A percentile compares a stretch with the other conserved stretches of the same genome.
Evolutionary conservation across 2,113 vertebrate species (phyloP).

Genomic region (Mandrillus leucophaeus): DNA sequence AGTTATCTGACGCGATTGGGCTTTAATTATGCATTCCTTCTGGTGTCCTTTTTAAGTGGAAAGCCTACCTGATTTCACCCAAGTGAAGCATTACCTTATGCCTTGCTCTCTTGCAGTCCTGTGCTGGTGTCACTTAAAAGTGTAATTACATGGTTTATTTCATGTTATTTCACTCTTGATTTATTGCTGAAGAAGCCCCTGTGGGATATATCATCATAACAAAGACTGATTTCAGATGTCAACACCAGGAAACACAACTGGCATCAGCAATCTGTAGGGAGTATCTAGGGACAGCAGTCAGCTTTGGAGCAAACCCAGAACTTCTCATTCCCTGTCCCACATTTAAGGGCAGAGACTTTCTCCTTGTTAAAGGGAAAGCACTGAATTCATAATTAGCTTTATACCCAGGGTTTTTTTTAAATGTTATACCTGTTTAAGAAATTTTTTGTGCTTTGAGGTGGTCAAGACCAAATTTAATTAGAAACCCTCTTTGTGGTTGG

Average conservation of each 20-base stretch:
- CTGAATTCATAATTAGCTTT: not conserved
- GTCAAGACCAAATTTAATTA: not conserved
- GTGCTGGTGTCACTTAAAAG: not conserved
- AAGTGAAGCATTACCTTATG: not conserved
- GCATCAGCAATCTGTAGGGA: not conserved
- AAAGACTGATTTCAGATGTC: not conserved
- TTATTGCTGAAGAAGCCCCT: not conserved
- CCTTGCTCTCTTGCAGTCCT: not conserved
- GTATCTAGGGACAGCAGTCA: not conserved
- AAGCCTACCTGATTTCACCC: not conserved
- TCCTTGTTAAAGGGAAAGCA: not conserved
- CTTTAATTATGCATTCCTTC: not conserved
- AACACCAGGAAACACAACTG: not conserved
- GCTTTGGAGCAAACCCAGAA: not conserved
- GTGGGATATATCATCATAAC: not conserved
- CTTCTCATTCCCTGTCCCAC: not conserved
- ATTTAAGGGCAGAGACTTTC: not conserved
- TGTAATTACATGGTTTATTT: not conserved
- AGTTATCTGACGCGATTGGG: not conserved
- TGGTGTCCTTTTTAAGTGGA: not conserved
- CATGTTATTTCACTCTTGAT: not conserved
- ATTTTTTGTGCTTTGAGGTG: not conserved
- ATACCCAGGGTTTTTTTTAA: not conserved
- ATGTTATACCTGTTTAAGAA: not conserved
- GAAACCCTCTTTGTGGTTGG: not conserved